Base-by-base conservation (phyloP, 2,797 vertebrate species). In the Chaetodon trifasciatus region DNA sequence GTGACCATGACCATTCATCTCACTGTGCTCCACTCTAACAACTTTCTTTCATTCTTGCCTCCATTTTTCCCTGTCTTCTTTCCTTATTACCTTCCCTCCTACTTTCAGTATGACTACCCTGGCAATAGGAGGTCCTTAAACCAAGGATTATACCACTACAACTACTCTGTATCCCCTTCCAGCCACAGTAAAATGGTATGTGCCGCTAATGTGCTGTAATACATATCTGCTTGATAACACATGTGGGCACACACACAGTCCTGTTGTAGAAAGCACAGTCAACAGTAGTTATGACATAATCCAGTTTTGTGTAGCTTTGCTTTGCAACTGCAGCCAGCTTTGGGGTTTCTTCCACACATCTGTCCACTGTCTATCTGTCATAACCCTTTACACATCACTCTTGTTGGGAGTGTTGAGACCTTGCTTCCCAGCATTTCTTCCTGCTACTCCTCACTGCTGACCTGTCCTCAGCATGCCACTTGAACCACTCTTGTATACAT, bases 171-270 rank as follows among this genome's bases (percentile, higher is more conserved):
- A 16, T 98, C 98, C 70, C 98, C 97, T 78, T 97, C 95, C 40
- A 94, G 97, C 84, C 97, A 97, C 21, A 96, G 95, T 94, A 98
- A 97, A 93, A 98, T 98, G 98, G 98, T 99, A 97, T 0, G 97
- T 96, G 49, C 13, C 0, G 0, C 35, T 55, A 74, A 57, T 65
- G 44, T 80, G 46, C 71, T 61, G 49, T 75, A 42, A 69, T 56
- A 71, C 35, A 35, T 23, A 39, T 61, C 21, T 12, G 12, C 37
- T 66, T 23, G 32, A 44, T 56, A 49, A 62, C 53, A 61, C 40
- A 49, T 40, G 62, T 23, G 46, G 24, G 44, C 58, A 40, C 28
- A 66, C 69, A 67, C 3, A 55, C 8, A 47, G 13, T 47, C 24
- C 35, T 56, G 11, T 76, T 28, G 52, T 61, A 23, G 37, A 12